phyloP scores from a whole-genome alignment of 2,888 invertebrate species.

The Celastrina argiolus region DNA sequence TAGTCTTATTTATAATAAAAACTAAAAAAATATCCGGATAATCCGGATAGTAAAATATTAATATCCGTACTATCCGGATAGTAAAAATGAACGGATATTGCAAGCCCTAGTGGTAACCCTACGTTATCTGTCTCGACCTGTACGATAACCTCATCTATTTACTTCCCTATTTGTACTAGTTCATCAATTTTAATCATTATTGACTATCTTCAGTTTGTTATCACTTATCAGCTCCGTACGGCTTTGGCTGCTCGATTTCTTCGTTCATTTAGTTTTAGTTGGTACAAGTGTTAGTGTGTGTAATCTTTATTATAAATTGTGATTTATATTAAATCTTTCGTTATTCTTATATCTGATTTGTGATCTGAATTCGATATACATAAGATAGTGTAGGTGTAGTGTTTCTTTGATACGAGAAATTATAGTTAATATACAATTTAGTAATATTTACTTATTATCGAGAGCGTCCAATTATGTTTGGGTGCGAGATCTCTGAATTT shows the following conservation, averaged over 20 bases:
- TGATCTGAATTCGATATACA: too few relatives aligned
- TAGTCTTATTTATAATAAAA: too few relatives aligned
- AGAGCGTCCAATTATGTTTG: background rate
- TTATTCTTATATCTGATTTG: too few relatives aligned
- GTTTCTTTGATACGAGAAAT: background rate
- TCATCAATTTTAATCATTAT: background rate
- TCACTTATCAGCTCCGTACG: background rate
- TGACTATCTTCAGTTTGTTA: conserved; percentile 1
- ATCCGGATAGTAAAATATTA: too few relatives aligned
- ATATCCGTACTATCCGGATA: too few relatives aligned
- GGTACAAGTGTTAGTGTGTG: background rate
- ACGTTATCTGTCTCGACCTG: background rate
- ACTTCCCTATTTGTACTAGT: conserved; percentile 16
- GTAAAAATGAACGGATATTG: too few relatives aligned
- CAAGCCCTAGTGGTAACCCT: conserved; percentile 7
- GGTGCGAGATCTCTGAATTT: background rate
- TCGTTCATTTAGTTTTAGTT: background rate
- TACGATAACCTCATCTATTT: conserved; percentile 17
- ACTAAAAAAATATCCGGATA: too few relatives aligned
- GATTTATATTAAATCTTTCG: background rate
- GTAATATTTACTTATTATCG: background rate
- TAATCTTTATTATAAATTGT: too few relatives aligned
- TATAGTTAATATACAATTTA: background rate
- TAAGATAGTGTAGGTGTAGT: background rate
- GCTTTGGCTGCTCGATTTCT: background rate